Evolutionary conservation across 2,797 vertebrate genomes (phyloP).

Genomic region (Spondyliosoma cantharus): DNA sequence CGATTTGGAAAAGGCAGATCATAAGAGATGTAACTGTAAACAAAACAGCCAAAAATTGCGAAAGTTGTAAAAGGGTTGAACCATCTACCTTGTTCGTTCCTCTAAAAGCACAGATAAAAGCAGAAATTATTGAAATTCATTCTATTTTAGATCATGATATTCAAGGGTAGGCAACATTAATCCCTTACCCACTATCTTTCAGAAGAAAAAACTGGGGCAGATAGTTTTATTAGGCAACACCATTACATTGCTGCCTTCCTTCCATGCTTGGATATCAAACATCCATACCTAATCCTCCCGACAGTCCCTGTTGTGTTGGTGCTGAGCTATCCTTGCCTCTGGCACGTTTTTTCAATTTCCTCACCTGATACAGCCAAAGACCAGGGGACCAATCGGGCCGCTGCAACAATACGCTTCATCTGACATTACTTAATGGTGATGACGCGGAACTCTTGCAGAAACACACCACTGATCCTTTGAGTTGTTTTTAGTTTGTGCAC

Average conservation of each 20-base stretch:
- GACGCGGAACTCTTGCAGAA: constrained; percentile 79
- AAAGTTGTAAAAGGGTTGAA: background rate
- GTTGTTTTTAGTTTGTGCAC: constrained; percentile 79
- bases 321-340: constrained; percentile 40
- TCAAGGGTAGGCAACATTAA: background rate
- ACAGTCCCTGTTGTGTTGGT: constrained; percentile 48
- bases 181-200: constrained; percentile 27
- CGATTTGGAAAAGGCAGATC: background rate
- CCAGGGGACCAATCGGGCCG: constrained; percentile 55
- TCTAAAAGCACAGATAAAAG: background rate
- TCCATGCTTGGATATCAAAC: constrained; percentile 62
- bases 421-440: constrained; percentile 82
- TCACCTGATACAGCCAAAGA: constrained; percentile 68
- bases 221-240: constrained; percentile 58
- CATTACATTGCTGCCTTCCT: constrained; percentile 30
- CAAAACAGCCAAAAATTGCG: background rate
- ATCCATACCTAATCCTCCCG: constrained; percentile 51
- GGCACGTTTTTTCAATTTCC: constrained; percentile 78
- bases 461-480: constrained; percentile 73
- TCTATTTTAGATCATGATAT: background rate
- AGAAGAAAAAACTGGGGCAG: background rate
- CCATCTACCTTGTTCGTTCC: background rate
- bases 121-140: background rate
- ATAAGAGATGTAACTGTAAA: background rate
- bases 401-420: constrained; percentile 68